phyloP scores from a whole-genome alignment of 2,888 invertebrate species.

The Rhabditoides inermis region DNA sequence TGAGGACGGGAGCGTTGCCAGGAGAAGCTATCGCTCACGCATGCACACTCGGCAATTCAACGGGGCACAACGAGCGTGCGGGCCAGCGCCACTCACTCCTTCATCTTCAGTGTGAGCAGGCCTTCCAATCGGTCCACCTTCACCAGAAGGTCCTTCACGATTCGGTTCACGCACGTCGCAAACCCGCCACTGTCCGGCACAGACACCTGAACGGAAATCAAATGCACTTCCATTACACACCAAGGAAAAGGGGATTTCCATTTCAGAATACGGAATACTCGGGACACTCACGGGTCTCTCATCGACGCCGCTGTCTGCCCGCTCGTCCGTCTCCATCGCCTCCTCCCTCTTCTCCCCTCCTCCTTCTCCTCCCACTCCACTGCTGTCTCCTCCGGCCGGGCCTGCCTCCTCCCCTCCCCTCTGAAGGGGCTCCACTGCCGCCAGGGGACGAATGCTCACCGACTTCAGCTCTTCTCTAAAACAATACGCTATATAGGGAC shows the following conservation, averaged over 20 bases:
- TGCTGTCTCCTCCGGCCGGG: constrained; percentile 19
- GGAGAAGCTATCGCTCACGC: too few relatives aligned
- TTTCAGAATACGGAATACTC: too few relatives aligned
- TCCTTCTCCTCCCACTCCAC: constrained; percentile 7
- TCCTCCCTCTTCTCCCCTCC: constrained; percentile 11
- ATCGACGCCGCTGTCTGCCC: constrained; percentile 11
- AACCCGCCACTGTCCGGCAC: constrained; percentile 4
- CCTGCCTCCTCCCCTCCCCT: constrained; percentile 14
- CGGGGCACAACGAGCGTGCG: too few relatives aligned
- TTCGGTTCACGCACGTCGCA: constrained; percentile 13
- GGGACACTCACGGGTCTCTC: too few relatives aligned
- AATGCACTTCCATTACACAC: too few relatives aligned
- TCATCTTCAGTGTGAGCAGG: constrained; percentile 7
- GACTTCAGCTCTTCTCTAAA: constrained; percentile 4
- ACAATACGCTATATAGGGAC: too few relatives aligned
- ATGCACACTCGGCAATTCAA: too few relatives aligned
- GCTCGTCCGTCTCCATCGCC: constrained; percentile 9
- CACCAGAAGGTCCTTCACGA: constrained; percentile 15
- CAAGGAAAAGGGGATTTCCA: too few relatives aligned
- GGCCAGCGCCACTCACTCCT: too few relatives aligned
- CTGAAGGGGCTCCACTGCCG: constrained; percentile 23
- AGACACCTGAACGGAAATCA: too few relatives aligned
- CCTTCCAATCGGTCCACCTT: constrained; percentile 17
- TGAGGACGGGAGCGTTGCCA: too few relatives aligned
- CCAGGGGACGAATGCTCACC: constrained; percentile 16